Conservation (phyloP, 2,888 invertebrate species). For the Hyalella azteca region DNA sequence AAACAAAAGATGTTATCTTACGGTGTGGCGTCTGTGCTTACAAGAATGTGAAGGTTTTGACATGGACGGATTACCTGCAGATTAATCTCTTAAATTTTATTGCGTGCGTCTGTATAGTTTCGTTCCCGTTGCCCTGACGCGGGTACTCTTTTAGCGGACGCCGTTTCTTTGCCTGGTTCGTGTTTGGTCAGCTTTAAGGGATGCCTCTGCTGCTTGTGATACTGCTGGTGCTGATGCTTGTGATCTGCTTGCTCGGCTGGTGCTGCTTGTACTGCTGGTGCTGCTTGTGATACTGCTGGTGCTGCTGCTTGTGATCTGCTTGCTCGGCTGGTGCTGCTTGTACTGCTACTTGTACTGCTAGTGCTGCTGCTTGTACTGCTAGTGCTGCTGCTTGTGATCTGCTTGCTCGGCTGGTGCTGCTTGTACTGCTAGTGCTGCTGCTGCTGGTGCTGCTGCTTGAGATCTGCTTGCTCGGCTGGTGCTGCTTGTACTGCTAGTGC, state of each 20-base stretch:
- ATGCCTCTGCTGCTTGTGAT: background rate
- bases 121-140: background rate
- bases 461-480: background rate
- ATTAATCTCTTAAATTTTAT: no score
- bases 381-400: background rate
- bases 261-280: background rate
- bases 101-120: background rate
- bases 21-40: no score
- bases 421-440: background rate
- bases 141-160: background rate
- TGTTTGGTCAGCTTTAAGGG: constrained; percentile 20
- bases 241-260: background rate
- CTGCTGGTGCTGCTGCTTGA: background rate
- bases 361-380: background rate
- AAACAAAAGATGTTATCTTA: no score
- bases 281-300: background rate
- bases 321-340: no score
- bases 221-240: background rate
- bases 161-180: background rate
- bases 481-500: background rate
- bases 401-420: background rate
- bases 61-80: no score
- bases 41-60: no score
- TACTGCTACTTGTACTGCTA: no score
- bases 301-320: background rate